Conservation (phyloP, 2,113 vertebrate genomes). For the Forbesichthys agassizii region DNA sequence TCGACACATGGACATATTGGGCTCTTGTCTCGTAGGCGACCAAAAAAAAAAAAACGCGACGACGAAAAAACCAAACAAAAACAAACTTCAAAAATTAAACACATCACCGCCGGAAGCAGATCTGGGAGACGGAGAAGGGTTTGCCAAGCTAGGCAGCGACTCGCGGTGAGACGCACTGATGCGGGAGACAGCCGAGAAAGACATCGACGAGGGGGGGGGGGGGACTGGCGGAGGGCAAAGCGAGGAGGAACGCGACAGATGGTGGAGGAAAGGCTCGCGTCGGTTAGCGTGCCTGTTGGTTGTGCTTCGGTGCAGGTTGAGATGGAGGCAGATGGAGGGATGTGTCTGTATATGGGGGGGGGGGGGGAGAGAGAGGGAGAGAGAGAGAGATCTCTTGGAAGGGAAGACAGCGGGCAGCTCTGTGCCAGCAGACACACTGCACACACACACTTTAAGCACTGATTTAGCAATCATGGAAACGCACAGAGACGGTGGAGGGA, state of each 20-base stretch:
- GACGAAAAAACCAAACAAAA: no score
- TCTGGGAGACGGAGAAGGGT: constrained; percentile 8
- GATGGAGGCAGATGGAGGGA: constrained; percentile 72
- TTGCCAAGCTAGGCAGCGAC: no score
- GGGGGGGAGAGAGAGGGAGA: not conserved
- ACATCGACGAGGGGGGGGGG: no score
- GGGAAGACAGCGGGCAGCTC: constrained; percentile 61
- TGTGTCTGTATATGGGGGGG: constrained; percentile 16
- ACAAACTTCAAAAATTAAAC: constrained; percentile 37
- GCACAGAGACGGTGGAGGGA: constrained; percentile 22
- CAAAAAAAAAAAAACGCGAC: no score
- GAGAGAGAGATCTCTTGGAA: constrained; percentile 58
- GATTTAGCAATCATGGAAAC: constrained; percentile 76
- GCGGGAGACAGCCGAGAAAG: no score
- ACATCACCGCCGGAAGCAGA: constrained; percentile 39
- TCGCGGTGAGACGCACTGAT: no score
- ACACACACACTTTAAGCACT: constrained; percentile 76
- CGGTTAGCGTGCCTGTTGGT: constrained; percentile 69
- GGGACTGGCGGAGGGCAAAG: constrained; percentile 27
- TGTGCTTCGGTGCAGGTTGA: constrained; percentile 71
- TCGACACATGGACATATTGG: constrained; percentile 36
- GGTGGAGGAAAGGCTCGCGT: constrained; percentile 68
- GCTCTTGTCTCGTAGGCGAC: constrained; percentile 22
- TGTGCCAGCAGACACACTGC: constrained; percentile 73
- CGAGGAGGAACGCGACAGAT: constrained; percentile 68